phyloP scores from a whole-genome alignment of 2,888 invertebrate species.

The Alcis repandata region DNA sequence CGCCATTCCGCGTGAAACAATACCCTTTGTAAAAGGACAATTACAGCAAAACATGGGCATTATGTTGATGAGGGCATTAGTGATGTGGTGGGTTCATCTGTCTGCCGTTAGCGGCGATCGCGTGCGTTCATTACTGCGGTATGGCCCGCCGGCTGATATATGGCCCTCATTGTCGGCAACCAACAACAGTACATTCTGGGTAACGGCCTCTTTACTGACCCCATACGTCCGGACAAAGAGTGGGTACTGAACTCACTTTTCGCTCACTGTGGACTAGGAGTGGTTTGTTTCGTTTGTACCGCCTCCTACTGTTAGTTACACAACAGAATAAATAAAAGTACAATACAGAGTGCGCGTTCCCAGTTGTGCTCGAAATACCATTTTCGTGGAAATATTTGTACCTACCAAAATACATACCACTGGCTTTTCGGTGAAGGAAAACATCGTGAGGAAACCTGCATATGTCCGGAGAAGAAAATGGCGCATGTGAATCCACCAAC shows the following conservation, averaged over 20 bases:
- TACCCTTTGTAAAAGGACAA: conserved; percentile 34
- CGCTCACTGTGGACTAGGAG: neutral
- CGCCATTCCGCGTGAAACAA: conserved; percentile 33
- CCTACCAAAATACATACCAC: too few species aligned
- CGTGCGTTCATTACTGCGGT: conserved; percentile 63
- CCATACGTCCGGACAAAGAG: conserved; percentile 58
- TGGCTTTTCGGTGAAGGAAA: too few species aligned
- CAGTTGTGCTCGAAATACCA: too few species aligned
- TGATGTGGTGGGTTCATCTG: conserved; percentile 57
- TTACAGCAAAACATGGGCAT: conserved; percentile 40
- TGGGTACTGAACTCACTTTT: neutral
- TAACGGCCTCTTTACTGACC: conserved; percentile 70
- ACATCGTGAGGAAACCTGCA: too few species aligned
- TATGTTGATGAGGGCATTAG: conserved; percentile 63
- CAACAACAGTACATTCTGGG: conserved; percentile 77
- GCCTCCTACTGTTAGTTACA: too few species aligned
- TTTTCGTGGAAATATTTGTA: too few species aligned
- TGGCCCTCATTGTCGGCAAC: conserved; percentile 76
- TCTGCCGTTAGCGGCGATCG: conserved; percentile 56
- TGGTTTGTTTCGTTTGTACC: too few species aligned
- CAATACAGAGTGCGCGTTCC: too few species aligned
- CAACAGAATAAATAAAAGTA: too few species aligned
- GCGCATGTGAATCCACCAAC: too few species aligned
- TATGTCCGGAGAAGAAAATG: too few species aligned
- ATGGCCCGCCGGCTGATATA: conserved; percentile 69